Base-by-base conservation (phyloP, 2,888 invertebrate species). In the Epinotia nisella region DNA sequence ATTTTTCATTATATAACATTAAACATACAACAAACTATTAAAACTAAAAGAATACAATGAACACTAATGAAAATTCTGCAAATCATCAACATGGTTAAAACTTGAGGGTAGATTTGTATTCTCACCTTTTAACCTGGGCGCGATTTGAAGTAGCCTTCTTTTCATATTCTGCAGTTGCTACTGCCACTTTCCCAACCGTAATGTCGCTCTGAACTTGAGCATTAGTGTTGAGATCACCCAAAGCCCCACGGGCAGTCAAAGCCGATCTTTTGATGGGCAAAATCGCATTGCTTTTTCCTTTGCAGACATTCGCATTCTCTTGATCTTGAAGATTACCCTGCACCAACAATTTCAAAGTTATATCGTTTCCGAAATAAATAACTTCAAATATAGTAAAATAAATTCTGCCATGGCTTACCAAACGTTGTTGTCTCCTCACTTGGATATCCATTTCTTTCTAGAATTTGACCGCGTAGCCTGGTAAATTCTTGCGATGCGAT, bases 141-240 rank as follows among this genome's bases (percentile, higher is more conserved):
- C 88, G 85, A 76, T 78, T 86, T 13, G 82, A 68, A 1, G 81
- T 79, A 2, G 85, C 82, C 79, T 93, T 93, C 75, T 92, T 92
- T 76, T 92, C 94, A 56, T 84, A 88, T 66, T 93, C 92, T 0
- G 88, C 85, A 17, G 89, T 79, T 29, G 86, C 83, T 64, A 83
- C 83, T 15, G 89, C 87, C 1, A 88, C 87, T 84, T 94, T 93
- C 0, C 89, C 88, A 35, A 82, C 76, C 61, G 78, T 78, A 3
- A 86, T 77, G 21, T 89, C 89, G 5, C 89, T 86, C 75, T 88
- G 89, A 2, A 81, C 78, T 79, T 88, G 90, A 2, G 90, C 84
- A 79, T 94, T 94, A 2, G 87, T 85, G 75, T 89, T 91, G 55
- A 93, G 79, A 75, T 94, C 94, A 11, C 92, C 93, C 41, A 94